Percentiles rank a stretch among this genome's conserved stretches.
phyloP scores from a whole-genome alignment of 2,113 vertebrate species.

The Oncorhynchus masou region DNA sequence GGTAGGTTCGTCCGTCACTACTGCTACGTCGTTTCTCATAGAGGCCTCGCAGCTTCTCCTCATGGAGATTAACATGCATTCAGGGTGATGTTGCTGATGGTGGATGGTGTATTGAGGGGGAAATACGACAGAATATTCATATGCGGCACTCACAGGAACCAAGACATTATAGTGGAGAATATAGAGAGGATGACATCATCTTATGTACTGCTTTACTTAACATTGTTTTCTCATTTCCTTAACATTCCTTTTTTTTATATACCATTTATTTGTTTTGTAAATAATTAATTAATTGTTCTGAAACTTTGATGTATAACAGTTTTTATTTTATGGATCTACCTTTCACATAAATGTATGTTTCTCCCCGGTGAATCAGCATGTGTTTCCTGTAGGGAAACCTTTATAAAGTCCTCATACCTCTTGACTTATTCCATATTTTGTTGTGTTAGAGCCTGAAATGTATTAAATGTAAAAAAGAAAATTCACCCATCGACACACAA shows the following conservation, averaged over 20 bases:
- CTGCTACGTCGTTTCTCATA: neutral
- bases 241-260: neutral
- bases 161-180: too few species aligned
- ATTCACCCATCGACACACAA: too few species aligned
- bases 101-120: neutral
- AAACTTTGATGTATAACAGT: neutral
- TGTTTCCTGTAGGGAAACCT: neutral
- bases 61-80: neutral
- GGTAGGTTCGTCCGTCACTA: conserved; percentile 73
- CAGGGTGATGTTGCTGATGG: neutral
- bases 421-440: too few species aligned
- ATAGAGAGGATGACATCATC: too few species aligned
- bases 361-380: neutral
- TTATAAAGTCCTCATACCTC: too few species aligned
- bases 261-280: neutral
- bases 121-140: too few species aligned
- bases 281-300: neutral
- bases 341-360: neutral
- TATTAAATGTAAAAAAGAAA: too few species aligned
- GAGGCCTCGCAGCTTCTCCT: neutral
- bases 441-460: too few species aligned
- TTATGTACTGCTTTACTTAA: too few species aligned
- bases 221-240: too few species aligned
- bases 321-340: neutral
- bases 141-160: too few species aligned